phyloP scores from a whole-genome alignment of 1,140 invertebrate species.

The Eriosoma lanigerum region DNA sequence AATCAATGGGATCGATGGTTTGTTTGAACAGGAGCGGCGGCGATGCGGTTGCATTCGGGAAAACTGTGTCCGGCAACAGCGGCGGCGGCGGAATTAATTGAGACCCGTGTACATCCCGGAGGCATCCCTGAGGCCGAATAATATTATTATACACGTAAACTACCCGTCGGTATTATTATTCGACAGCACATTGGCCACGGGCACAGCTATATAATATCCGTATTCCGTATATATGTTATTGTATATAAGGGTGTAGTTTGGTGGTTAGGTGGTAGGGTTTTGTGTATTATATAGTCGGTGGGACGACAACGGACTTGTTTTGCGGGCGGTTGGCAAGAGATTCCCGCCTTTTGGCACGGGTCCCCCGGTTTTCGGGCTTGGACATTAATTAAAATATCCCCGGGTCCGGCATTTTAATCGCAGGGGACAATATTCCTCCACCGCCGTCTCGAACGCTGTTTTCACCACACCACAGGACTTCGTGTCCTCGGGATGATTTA shows the following conservation, averaged over 20 bases:
- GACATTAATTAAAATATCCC: conserved; percentile 51
- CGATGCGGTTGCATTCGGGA: neutral
- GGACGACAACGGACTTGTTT: conserved; percentile 46
- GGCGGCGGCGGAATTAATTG: conserved; percentile 27
- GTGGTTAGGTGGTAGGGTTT: neutral
- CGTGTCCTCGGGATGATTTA: conserved; percentile 45
- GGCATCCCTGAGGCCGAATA: conserved; percentile 35
- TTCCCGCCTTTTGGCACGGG: conserved; percentile 50
- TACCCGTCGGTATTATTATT: conserved; percentile 33
- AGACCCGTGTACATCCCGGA: conserved; percentile 30
- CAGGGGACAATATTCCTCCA: conserved; percentile 28
- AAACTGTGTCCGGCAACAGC: conserved; percentile 29
- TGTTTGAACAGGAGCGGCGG: neutral
- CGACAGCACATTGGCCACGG: neutral
- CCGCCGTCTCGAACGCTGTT: conserved; percentile 1
- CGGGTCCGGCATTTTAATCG: conserved; percentile 51
- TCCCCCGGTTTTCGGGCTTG: conserved; percentile 40
- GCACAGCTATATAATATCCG: neutral
- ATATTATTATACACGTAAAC: conserved; percentile 42
- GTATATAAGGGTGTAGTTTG: neutral
- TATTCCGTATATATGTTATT: neutral
- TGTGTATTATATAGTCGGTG: conserved; percentile 32
- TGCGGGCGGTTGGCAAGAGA: conserved; percentile 51
- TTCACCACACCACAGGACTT: conserved; percentile 7
- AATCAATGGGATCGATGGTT: conserved; percentile 30